Evolutionary conservation across 1,140 invertebrate genomes (phyloP).

Genomic region (Drosophila micromelanica): DNA sequence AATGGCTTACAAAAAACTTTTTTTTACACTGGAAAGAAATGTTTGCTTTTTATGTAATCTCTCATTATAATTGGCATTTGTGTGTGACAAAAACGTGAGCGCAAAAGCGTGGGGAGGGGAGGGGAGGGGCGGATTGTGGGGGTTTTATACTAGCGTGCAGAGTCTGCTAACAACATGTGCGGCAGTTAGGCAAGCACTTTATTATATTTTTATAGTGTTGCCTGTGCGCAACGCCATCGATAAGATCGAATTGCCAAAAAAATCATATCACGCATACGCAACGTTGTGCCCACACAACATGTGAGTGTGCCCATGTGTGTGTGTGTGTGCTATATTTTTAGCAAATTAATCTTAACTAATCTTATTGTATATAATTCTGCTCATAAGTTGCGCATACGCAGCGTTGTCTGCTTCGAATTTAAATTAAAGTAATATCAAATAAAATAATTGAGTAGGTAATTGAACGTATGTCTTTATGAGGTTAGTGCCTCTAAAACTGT

Average conservation of each 20-base stretch:
- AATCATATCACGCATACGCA: constrained; percentile 71
- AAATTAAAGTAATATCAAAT: too few species aligned
- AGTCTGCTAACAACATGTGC: constrained; percentile 31
- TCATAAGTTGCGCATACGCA: constrained; percentile 20
- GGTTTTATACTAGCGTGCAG: not conserved
- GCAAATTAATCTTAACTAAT: not conserved
- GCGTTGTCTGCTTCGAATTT: not conserved
- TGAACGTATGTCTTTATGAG: too few species aligned
- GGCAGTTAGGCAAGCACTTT: constrained; percentile 36
- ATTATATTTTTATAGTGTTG: constrained; percentile 33
- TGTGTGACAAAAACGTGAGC: constrained; percentile 71
- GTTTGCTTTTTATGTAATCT: constrained; percentile 73
- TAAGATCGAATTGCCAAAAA: constrained; percentile 61
- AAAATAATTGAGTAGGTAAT: too few species aligned
- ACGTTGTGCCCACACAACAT: constrained; percentile 39
- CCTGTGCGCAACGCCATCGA: constrained; percentile 52
- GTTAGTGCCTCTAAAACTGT: too few species aligned
- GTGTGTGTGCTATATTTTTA: not conserved
- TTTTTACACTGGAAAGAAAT: constrained; percentile 67
- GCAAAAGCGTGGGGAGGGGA: constrained; percentile 4
- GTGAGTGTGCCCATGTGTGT: constrained; percentile 1
- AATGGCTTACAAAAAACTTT: constrained; percentile 59
- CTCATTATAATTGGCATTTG: constrained; percentile 80
- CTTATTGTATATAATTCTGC: not conserved
- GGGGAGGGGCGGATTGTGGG: not conserved